A percentile compares a stretch with the other conserved stretches of the same genome.
Conservation (phyloP, 2,797 vertebrate species). For the Gymnoscopelus microlampas region DNA sequence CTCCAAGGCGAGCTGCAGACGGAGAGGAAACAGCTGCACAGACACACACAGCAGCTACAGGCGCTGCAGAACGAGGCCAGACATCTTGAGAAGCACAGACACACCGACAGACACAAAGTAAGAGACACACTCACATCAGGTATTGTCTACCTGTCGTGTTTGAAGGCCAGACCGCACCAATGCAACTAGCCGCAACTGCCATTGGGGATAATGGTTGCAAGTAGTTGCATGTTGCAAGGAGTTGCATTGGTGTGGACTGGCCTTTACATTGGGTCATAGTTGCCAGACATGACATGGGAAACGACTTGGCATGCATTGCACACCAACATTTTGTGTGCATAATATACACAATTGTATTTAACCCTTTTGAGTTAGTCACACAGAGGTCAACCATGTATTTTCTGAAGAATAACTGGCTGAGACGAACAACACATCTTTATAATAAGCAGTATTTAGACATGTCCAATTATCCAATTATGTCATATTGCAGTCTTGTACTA, state of each 20-base stretch:
- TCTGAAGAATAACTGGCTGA: no score
- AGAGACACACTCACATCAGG: neutral
- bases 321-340: no score
- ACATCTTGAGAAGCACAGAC: constrained; percentile 47
- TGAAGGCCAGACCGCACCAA: no score
- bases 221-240: no score
- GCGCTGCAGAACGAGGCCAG: constrained; percentile 73
- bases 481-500: neutral
- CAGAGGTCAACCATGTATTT: no score
- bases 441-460: no score
- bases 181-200: no score
- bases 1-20: constrained; percentile 87
- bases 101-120: constrained; percentile 61
- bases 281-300: neutral
- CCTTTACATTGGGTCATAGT: neutral
- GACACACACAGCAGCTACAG: constrained; percentile 77
- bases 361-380: no score
- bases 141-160: neutral
- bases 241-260: no score
- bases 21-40: constrained; percentile 77
- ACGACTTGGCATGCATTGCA: neutral
- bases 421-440: no score
- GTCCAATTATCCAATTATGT: no score
- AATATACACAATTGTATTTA: neutral
- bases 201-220: no score